Percentiles rank a stretch among this genome's conserved stretches.
phyloP scores from a whole-genome alignment of 30 jellyfish, hydroid and myxozoan genomes.

The Pseudorhiza aurosa region DNA sequence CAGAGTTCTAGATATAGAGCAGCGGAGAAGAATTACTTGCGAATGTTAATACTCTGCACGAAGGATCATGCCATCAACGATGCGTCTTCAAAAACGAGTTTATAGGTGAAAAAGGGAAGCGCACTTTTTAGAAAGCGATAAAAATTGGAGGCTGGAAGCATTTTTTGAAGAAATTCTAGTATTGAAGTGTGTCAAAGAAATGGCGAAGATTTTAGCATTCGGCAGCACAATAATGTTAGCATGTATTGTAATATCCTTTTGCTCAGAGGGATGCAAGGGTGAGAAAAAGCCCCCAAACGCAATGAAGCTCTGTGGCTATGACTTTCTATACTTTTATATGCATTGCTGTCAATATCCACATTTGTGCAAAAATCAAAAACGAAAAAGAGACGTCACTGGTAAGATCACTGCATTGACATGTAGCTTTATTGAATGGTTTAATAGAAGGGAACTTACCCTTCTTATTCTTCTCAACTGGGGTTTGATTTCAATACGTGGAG shows the following conservation, averaged over 20 bases:
- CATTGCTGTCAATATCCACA: background rate
- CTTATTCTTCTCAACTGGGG: too few species aligned
- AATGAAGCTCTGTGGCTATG: constrained; percentile 16
- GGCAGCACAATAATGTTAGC: background rate
- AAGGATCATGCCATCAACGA: too few species aligned
- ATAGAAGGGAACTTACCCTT: too few species aligned
- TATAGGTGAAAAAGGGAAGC: too few species aligned
- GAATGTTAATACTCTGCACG: too few species aligned
- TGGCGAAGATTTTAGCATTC: background rate
- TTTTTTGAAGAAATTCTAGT: too few species aligned
- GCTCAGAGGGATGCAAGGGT: background rate
- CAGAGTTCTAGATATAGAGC: too few species aligned
- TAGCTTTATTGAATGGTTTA: background rate
- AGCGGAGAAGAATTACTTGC: too few species aligned
- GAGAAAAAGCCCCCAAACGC: constrained; percentile 31
- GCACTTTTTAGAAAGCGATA: too few species aligned
- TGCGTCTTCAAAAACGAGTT: too few species aligned
- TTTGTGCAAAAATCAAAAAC: background rate
- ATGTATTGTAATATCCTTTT: background rate
- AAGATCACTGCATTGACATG: background rate
- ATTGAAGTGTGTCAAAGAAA: background rate
- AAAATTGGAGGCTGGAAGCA: too few species aligned
- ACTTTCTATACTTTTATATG: background rate
- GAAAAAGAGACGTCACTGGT: background rate
- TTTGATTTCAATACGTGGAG: too few species aligned